Conservation (phyloP, 1,140 invertebrate species). For the Bombus confusus region DNA sequence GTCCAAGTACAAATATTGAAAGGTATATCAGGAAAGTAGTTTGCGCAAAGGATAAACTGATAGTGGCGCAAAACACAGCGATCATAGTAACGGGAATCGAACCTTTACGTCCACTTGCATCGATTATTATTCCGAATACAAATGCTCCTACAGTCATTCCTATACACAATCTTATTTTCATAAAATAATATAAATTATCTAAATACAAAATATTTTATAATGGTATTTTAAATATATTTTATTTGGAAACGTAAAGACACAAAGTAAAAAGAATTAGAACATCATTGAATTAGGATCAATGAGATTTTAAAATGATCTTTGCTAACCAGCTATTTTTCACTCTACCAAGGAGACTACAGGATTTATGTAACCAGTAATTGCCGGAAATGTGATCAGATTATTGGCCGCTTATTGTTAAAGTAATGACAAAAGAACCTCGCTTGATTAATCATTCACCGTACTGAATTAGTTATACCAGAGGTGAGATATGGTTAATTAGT, state of each 20-base stretch:
- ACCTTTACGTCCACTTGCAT: conserved; percentile 63
- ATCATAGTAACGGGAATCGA: conserved; percentile 62
- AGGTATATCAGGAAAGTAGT: conserved; percentile 62
- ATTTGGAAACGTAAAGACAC: neutral
- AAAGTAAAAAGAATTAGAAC: neutral
- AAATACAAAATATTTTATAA: neutral
- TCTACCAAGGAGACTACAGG: neutral
- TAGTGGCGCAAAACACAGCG: conserved; percentile 62
- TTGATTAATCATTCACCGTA: too few species aligned
- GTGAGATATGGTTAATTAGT: too few species aligned
- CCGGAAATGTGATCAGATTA: neutral
- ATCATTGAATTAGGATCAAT: neutral
- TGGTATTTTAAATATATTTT: neutral
- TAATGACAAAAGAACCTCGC: too few species aligned
- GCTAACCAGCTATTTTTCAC: neutral
- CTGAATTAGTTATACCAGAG: too few species aligned
- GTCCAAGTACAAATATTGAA: conserved; percentile 63
- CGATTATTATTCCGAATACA: conserved; percentile 66
- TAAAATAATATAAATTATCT: neutral
- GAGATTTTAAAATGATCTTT: neutral
- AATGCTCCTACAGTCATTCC: conserved; percentile 71
- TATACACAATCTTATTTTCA: conserved; percentile 35
- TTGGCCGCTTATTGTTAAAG: neutral
- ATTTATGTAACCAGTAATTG: neutral
- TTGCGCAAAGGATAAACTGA: conserved; percentile 66